phyloP scores from a whole-genome alignment of 2,888 invertebrate genomes.

The Mesorhabditis spiculigera region DNA sequence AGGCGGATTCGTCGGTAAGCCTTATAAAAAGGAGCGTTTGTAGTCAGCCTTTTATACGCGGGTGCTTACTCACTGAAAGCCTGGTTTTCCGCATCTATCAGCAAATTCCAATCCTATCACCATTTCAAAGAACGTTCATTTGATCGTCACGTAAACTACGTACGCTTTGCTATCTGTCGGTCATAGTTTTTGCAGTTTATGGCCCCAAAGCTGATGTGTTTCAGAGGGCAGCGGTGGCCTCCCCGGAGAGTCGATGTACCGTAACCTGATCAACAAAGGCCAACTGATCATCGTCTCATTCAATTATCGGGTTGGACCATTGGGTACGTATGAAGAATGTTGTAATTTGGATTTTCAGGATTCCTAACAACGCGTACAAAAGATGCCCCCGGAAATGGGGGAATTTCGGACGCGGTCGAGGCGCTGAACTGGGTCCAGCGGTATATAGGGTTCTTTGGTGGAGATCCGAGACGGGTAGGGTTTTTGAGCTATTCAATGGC shows the following conservation, averaged over 20 bases:
- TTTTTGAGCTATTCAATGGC: too few species aligned
- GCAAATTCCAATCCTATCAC: too few species aligned
- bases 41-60: too few species aligned
- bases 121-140: too few species aligned
- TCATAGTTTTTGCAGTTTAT: too few species aligned
- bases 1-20: constrained; percentile 26
- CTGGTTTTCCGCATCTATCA: too few species aligned
- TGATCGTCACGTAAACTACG: too few species aligned
- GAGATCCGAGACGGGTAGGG: constrained; percentile 17
- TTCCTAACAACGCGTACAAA: constrained; percentile 29
- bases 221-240: constrained; percentile 21
- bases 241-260: constrained; percentile 23
- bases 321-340: constrained; percentile 14
- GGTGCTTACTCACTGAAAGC: too few species aligned
- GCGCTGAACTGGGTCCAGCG: constrained; percentile 29
- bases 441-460: constrained; percentile 29
- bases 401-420: constrained; percentile 28
- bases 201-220: not conserved
- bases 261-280: constrained; percentile 26
- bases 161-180: too few species aligned
- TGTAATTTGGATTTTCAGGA: constrained; percentile 11
- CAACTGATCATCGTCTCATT: constrained; percentile 23
- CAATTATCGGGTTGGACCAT: constrained; percentile 34
- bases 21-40: not conserved
- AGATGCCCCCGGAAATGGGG: constrained; percentile 29